phyloP scores from a whole-genome alignment of 2,888 invertebrate species.

The Pammene aurita region DNA sequence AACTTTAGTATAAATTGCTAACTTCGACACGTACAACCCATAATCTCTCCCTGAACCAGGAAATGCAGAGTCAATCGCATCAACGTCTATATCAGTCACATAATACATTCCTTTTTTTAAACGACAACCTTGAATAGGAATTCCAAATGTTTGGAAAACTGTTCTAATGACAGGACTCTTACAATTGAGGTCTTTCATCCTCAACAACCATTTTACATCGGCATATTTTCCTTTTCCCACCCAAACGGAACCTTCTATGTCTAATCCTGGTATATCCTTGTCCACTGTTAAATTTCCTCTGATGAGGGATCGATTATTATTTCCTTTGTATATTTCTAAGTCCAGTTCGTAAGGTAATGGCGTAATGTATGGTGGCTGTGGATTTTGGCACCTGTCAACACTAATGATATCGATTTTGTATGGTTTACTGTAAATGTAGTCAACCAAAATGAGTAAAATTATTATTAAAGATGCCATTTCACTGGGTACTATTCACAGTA shows the following conservation, averaged over 20 bases:
- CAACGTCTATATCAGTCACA: conserved; percentile 7
- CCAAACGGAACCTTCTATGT: not conserved
- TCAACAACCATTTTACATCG: not conserved
- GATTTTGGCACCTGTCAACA: not conserved
- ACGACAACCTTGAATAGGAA: not conserved
- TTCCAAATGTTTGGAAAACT: not conserved
- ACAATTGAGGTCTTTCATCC: not conserved
- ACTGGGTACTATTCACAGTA: not conserved
- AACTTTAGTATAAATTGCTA: not conserved
- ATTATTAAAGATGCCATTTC: not conserved
- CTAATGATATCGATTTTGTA: not conserved
- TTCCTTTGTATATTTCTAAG: not conserved
- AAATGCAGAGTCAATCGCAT: not conserved
- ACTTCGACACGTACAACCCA: not conserved
- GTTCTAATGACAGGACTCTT: not conserved
- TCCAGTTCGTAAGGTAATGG: conserved; percentile 9
- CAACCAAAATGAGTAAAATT: not conserved
- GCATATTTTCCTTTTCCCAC: not conserved
- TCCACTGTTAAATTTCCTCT: conserved; percentile 5
- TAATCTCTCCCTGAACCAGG: not conserved
- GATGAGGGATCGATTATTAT: not conserved
- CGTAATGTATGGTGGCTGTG: conserved; percentile 4
- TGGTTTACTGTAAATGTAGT: not conserved
- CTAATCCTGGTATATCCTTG: not conserved
- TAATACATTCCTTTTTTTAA: conserved; percentile 8